A percentile compares a stretch with the other conserved stretches of the same genome.
Conservation (phyloP, 2,888 invertebrate species). For the Electrophaes corylata region DNA sequence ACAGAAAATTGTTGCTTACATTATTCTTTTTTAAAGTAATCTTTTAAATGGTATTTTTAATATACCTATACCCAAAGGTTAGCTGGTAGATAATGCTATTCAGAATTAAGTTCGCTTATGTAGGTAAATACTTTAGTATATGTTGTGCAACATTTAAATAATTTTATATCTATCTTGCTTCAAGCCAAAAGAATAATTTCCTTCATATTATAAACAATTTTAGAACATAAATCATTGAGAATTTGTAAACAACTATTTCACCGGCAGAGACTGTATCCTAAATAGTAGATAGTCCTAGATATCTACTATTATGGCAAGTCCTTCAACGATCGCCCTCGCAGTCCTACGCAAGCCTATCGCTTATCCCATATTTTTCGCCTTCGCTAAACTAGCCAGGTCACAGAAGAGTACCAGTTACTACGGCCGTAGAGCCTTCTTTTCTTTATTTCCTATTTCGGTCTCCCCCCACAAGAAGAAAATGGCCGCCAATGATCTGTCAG, state of each 20-base stretch:
- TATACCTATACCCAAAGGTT: too few species aligned
- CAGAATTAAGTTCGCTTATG: too few species aligned
- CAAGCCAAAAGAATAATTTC: too few species aligned
- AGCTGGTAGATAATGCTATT: too few species aligned
- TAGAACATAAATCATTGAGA: too few species aligned
- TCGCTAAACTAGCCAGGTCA: constrained; percentile 18
- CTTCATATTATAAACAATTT: too few species aligned
- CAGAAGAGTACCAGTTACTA: constrained; percentile 16
- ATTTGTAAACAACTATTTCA: not conserved
- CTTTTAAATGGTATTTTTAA: too few species aligned
- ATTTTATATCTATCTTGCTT: too few species aligned
- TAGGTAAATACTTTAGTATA: too few species aligned
- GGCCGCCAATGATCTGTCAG: constrained; percentile 64
- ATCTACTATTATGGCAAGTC: constrained; percentile 6
- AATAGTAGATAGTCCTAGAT: not conserved
- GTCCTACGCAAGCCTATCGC: constrained; percentile 30
- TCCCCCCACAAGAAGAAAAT: constrained; percentile 77
- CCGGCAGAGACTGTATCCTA: not conserved
- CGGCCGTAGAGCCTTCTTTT: constrained; percentile 59
- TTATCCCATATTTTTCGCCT: constrained; percentile 26
- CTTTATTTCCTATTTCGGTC: constrained; percentile 72
- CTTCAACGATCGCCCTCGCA: constrained; percentile 22
- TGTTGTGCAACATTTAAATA: too few species aligned
- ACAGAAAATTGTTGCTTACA: too few species aligned
- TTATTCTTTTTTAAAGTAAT: too few species aligned